Evolutionary conservation across 1,140 invertebrate species (phyloP), one percentile per base, ranked within the genome.

Genomic region (Neodiprion lecontei): DNA sequence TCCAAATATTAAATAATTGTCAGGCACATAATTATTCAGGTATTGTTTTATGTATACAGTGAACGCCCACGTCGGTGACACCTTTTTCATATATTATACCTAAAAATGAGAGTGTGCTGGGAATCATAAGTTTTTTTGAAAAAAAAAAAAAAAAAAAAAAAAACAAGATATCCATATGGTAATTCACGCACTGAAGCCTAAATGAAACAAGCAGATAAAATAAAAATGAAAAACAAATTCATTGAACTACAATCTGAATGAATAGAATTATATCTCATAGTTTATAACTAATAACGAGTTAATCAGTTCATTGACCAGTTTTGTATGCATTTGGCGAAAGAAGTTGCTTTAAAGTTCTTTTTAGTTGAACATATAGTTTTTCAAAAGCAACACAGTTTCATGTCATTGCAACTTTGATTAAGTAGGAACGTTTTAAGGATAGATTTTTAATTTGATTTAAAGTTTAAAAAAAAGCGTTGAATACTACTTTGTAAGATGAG

Each of bases 191-290:
- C 11, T 61, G 53, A 17, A 8, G 53, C 7, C 53, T 61, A 14
- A 9, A 14, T 5, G 9, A 61, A 61, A 61, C 5, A 61, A 61
- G n/a, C 53, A 61, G 53, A 61, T 61, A 61, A 61, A 9, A 61
- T 4, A 61, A 61, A 14, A 17, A 61, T 0, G 9, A 61, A 9
- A 12, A 61, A 47, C 48, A 48, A 49, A 47, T 71, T 71, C 75
- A 81, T 85, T 81, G 79, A 84, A 83, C 84, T 86, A 83, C 85
- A 84, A 83, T 80, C 82, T 80, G 77, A 83, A 87, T 83, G 72
- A 81, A 81, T 84, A 82, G 81, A 82, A 79, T 85, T 84, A 85
- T 87, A 82, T 82, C 80, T 80, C 79, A 78, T 81, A 79, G 82
- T 61, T 61, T 61, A 61, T 61, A 61, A 61, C n/a, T 4, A 61